Evolutionary conservation across 2,888 invertebrate species (phyloP), one percentile per base, ranked within the genome.

Genomic region (Drosophila fulvimacula): DNA sequence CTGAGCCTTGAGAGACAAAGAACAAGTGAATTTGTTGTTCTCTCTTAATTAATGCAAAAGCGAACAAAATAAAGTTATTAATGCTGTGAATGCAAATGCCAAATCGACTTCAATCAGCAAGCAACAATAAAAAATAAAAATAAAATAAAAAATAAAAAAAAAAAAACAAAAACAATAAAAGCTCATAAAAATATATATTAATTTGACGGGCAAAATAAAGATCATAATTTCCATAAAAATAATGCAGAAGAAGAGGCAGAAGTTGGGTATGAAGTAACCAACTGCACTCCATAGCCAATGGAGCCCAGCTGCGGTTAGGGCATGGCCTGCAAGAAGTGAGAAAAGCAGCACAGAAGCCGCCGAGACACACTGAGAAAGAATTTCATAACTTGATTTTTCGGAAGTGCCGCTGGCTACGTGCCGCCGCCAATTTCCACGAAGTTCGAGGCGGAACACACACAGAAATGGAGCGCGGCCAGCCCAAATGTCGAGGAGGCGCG

Each of bases 331-430:
- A 24, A 3, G 24, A 59, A 21, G n/a, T 32, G 41, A 34, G 46
- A 56, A 58, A 74, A 70, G 48, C 51, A 60, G 62, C 61, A 71
- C 75, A 66, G 51, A 72, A 64, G 41, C 60, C 38, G 19, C 30
- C 6, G 27, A 17, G 6, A 48, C 10, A 17, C n/a, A 17, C 30
- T 0, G 10, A 30, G 30, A 32, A 10, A 30, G 30, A 48, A 69
- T 85, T 85, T 82, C 85, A 85, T 85, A 85, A 83, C 76, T 69
- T 48, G 63, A 72, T 72, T 76, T 76, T 76, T 76, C 73, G 73
- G 76, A 77, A 77, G 69, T 66, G 66, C 52, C 63, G 55, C 52
- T 41, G 68, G 62, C 69, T 63, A 82, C 83, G 81, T 82, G 79
- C 76, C 73, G 56, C 42, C 27, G 71, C 64, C 9, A 32, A 48